Evolutionary conservation across 2,797 vertebrate species (phyloP).

Genomic region (Ataeniobius toweri): DNA sequence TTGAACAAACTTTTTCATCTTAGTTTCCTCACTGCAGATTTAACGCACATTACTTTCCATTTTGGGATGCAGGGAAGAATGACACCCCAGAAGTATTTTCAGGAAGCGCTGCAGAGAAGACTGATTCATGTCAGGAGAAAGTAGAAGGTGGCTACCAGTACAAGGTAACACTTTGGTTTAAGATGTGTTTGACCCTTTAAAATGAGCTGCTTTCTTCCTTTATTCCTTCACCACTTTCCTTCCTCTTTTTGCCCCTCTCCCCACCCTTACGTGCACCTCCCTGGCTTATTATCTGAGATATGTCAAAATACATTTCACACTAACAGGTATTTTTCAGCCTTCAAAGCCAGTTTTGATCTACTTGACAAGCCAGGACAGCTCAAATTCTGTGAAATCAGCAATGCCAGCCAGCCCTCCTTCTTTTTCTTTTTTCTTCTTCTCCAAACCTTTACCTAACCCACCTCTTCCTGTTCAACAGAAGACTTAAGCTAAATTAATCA

Average conservation of each 20-base stretch:
- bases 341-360: constrained; percentile 86
- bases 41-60: constrained; percentile 35
- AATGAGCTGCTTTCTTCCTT: constrained; percentile 39
- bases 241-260: constrained; percentile 32
- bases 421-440: constrained; percentile 30
- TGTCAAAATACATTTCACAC: constrained; percentile 88
- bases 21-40: constrained; percentile 24
- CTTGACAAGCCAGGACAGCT: constrained; percentile 82
- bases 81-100: constrained; percentile 66
- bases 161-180: constrained; percentile 82
- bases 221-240: constrained; percentile 29
- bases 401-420: constrained; percentile 75
- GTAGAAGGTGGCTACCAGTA: constrained; percentile 65
- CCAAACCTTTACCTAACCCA: constrained; percentile 71
- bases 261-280: constrained; percentile 50
- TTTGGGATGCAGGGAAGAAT: constrained; percentile 76
- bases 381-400: constrained; percentile 86
- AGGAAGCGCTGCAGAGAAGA: constrained; percentile 49
- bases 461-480: constrained; percentile 78
- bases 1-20: not conserved
- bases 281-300: constrained; percentile 82
- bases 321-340: constrained; percentile 85
- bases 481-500: constrained; percentile 86
- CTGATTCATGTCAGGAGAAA: constrained; percentile 57
- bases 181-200: constrained; percentile 51